phyloP scores from a whole-genome alignment of 2,113 vertebrate species.

The Hydropotes inermis region DNA sequence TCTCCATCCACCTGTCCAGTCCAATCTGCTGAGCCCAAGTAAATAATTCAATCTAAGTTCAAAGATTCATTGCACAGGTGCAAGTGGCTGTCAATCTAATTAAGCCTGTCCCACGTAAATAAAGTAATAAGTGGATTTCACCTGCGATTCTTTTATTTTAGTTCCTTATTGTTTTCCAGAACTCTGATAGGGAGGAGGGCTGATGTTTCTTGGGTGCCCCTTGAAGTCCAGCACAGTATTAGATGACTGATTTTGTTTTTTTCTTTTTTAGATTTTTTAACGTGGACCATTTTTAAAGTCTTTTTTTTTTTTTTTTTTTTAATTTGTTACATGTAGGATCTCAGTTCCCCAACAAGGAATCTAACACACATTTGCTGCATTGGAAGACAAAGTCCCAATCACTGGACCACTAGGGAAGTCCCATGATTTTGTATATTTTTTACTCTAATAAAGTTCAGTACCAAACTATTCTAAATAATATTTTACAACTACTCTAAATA shows the following conservation, averaged over 20 bases:
- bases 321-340: neutral
- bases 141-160: neutral
- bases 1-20: neutral
- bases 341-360: neutral
- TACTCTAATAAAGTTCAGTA: neutral
- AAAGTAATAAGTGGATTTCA: neutral
- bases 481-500: neutral
- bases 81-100: neutral
- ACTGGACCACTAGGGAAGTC: neutral
- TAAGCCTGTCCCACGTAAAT: neutral
- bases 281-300: neutral
- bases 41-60: neutral
- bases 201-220: neutral
- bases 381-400: neutral
- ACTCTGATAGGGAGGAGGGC: neutral
- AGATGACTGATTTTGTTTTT: neutral
- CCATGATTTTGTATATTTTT: neutral
- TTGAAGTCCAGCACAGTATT: neutral
- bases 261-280: neutral
- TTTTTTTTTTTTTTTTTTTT: neutral
- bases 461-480: neutral
- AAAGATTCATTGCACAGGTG: neutral
- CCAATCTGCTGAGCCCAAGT: neutral
- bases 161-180: neutral
- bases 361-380: neutral